Percentiles rank a stretch among this genome's conserved stretches.
Conservation (phyloP, 2,888 invertebrate genomes). For the Lepidochrysops patricia region DNA sequence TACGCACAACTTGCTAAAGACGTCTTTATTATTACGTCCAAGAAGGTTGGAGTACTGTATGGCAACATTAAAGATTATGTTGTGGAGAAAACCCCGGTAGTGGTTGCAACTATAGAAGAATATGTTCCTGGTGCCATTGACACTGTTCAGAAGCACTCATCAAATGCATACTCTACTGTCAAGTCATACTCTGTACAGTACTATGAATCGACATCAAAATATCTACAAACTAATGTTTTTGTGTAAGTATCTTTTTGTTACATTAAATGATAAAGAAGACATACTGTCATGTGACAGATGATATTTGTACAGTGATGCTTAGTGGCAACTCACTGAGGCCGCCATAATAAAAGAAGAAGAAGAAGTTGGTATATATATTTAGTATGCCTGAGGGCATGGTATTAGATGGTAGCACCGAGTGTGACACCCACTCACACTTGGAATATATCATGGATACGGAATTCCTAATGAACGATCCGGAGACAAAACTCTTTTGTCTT, state of each 20-base stretch:
- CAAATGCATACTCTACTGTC: conserved; percentile 52
- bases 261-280: too few relatives aligned
- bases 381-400: too few relatives aligned
- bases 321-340: too few relatives aligned
- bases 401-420: too few relatives aligned
- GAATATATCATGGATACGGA: too few relatives aligned
- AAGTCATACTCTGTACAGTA: conserved; percentile 67
- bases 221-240: conserved; percentile 83
- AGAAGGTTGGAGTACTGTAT: conserved; percentile 65
- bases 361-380: too few relatives aligned
- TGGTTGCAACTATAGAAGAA: conserved; percentile 72
- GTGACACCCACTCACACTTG: too few relatives aligned
- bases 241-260: conserved; percentile 76
- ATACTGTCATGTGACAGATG: too few relatives aligned
- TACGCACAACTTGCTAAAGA: conserved; percentile 77
- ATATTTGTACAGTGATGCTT: too few relatives aligned
- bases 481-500: too few relatives aligned
- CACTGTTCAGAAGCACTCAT: conserved; percentile 70
- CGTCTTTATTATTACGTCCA: conserved; percentile 66
- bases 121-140: conserved; percentile 83
- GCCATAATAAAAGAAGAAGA: too few relatives aligned
- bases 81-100: conserved; percentile 63
- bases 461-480: background rate
- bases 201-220: conserved; percentile 69
- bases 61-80: conserved; percentile 65